phyloP scores from a whole-genome alignment of 2,797 vertebrate genomes.

The Xenopus petersii region DNA sequence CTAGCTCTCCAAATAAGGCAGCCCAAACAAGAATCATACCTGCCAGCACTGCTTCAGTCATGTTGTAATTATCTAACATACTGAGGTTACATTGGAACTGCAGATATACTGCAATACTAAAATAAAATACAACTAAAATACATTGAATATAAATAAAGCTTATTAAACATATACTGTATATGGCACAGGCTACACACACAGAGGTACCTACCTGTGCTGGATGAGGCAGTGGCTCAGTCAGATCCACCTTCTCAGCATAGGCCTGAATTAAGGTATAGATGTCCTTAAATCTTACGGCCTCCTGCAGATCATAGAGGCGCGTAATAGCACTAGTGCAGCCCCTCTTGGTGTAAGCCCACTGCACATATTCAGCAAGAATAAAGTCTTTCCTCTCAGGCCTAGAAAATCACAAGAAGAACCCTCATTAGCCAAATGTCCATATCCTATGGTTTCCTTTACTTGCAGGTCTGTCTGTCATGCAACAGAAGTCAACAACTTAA shows the following conservation, averaged over 20 bases:
- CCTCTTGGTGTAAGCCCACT: slow-evolving; percentile 69
- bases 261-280: slow-evolving; percentile 75
- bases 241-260: slow-evolving; percentile 70
- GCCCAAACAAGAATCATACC: no score
- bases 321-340: slow-evolving; percentile 54
- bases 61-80: no score
- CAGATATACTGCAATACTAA: no score
- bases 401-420: neutral
- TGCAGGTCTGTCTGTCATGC: no score
- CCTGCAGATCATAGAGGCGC: slow-evolving; percentile 63
- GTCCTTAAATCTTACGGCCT: slow-evolving; percentile 68
- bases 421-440: neutral
- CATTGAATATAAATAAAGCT: no score
- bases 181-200: neutral
- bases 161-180: neutral
- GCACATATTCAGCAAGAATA: slow-evolving; percentile 77
- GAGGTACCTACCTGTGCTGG: slow-evolving; percentile 58
- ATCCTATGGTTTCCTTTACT: no score
- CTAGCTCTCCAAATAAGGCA: no score
- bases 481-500: no score
- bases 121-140: no score
- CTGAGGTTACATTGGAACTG: no score
- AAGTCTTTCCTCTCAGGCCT: slow-evolving; percentile 68
- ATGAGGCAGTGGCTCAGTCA: slow-evolving; percentile 67
- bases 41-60: no score